phyloP scores from a whole-genome alignment of 2,888 invertebrate genomes.

The Amiota minor region DNA sequence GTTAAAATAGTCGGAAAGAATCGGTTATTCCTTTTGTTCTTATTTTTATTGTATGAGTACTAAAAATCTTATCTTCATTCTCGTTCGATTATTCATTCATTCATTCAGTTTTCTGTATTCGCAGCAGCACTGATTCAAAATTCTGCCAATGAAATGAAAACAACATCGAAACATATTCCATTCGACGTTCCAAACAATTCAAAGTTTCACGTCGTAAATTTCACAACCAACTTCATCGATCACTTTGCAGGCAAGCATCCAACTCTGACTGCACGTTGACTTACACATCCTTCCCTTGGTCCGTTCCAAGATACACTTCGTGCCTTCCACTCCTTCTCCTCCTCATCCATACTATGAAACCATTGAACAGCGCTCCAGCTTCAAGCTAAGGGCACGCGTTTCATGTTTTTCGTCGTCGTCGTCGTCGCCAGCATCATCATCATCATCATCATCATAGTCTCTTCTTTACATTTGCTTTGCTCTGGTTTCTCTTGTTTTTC shows the following conservation, averaged over 20 bases:
- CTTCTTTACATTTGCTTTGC: slow-evolving; percentile 31
- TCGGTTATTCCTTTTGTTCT: too few relatives aligned
- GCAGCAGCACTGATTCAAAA: too few relatives aligned
- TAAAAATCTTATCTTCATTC: too few relatives aligned
- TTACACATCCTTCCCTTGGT: slow-evolving; percentile 48
- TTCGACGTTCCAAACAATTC: slow-evolving; percentile 66
- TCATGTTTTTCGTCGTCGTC: slow-evolving; percentile 51
- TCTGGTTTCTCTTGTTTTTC: slow-evolving; percentile 12
- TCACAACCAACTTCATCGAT: slow-evolving; percentile 71
- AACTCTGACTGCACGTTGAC: slow-evolving; percentile 51
- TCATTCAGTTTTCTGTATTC: too few relatives aligned
- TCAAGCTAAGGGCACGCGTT: slow-evolving; percentile 60
- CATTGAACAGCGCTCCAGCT: not conserved
- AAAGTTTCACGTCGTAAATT: slow-evolving; percentile 73
- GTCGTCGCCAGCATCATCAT: slow-evolving; percentile 35
- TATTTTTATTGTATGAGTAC: too few relatives aligned
- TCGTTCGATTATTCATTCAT: too few relatives aligned
- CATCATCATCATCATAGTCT: too few relatives aligned
- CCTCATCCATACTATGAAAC: too few relatives aligned
- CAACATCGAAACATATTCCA: slow-evolving; percentile 55
- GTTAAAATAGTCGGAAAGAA: too few relatives aligned
- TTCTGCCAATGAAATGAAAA: slow-evolving; percentile 18
- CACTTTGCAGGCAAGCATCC: slow-evolving; percentile 56
- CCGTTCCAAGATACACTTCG: slow-evolving; percentile 32
- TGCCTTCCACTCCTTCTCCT: slow-evolving; percentile 19